Evolutionary conservation across 1,140 invertebrate genomes (phyloP).

Genomic region (Scylla paramamosain): DNA sequence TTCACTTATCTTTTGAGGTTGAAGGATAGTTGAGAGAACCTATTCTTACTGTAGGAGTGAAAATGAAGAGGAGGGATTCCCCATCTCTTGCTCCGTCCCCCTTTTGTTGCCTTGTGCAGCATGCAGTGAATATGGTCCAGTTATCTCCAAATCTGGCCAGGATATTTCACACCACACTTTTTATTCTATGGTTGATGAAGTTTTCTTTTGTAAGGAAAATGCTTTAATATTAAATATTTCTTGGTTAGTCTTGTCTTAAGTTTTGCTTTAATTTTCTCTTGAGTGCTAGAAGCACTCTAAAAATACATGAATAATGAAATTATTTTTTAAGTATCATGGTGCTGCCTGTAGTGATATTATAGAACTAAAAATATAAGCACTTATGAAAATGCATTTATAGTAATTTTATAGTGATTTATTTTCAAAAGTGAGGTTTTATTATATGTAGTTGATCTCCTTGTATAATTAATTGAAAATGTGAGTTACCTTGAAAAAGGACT

Average conservation of each 20-base stretch:
- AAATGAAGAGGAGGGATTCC: no score
- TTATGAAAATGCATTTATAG: background rate
- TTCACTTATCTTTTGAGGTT: no score
- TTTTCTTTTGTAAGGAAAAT: background rate
- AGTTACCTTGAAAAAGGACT: background rate
- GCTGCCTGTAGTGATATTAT: background rate
- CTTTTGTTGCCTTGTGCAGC: no score
- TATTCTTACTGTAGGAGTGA: no score
- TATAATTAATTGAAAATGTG: background rate
- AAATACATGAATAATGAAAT: no score
- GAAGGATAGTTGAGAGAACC: no score
- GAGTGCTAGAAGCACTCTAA: background rate
- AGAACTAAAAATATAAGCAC: background rate
- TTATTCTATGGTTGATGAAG: background rate
- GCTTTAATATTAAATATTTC: background rate
- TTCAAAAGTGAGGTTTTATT: background rate
- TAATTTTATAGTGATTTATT: background rate
- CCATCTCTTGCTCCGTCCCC: no score
- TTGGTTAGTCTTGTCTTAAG: background rate
- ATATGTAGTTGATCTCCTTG: background rate
- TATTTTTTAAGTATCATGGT: background rate
- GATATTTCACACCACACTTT: background rate
- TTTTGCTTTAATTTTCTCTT: no score
- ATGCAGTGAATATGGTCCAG: no score
- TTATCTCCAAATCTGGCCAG: no score